These are phyloP conservation scores for Saccostrea cuccullata DNA, from an alignment of 1,140 invertebrate species.

Conservation along the genomic window DNA sequence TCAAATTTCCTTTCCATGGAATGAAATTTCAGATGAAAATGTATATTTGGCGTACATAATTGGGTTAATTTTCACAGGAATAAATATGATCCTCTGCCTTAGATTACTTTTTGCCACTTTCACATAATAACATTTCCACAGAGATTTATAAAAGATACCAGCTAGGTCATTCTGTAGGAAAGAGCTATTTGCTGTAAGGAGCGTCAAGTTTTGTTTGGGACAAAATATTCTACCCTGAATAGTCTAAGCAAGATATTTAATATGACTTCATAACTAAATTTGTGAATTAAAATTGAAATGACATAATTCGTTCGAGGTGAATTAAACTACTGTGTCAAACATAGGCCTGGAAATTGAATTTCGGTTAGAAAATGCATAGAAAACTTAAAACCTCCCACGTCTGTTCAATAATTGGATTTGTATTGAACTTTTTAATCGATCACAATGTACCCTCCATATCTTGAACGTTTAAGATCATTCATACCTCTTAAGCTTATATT, in stretches of 20 bases:
- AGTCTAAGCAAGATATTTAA: background rate
- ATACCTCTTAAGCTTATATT: background rate
- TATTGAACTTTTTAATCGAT: background rate
- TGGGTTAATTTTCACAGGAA: background rate
- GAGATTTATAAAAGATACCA: background rate
- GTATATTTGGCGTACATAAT: background rate
- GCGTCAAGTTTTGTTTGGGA: background rate
- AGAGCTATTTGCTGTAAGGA: background rate
- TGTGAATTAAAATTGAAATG: background rate
- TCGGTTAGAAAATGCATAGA: background rate
- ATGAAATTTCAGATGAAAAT: no score
- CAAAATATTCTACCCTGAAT: background rate
- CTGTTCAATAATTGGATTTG: slow-evolving; percentile 15
- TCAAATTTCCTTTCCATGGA: no score
- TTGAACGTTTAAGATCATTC: background rate
- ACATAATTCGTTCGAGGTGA: background rate
- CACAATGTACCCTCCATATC: background rate
- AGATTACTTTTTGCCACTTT: background rate
- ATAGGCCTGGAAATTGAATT: slow-evolving; percentile 2
- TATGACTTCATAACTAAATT: background rate
- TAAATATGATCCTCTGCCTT: background rate
- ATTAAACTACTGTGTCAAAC: slow-evolving; percentile 27
- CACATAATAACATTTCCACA: background rate
- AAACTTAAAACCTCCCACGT: background rate
- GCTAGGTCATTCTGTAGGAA: background rate